These are phyloP conservation scores for Macaria liturata DNA, from an alignment of 2,888 invertebrate genomes.

Conservation along the genomic window DNA sequence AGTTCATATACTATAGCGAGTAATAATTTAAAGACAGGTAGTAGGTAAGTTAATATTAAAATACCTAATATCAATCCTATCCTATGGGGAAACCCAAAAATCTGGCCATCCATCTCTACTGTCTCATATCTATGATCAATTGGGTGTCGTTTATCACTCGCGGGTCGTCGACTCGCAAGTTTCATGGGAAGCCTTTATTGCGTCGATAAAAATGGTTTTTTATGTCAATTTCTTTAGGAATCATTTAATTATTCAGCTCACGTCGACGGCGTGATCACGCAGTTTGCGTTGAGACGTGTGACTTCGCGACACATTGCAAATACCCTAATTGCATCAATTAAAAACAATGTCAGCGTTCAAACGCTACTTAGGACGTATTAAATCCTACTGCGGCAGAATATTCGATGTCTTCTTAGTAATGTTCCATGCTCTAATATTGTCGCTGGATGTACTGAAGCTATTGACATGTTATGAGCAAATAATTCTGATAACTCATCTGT, in stretches of 20 bases:
- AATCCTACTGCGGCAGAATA: constrained; percentile 58
- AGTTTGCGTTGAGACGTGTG: constrained; percentile 51
- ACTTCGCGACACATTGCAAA: constrained; percentile 43
- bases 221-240: constrained; percentile 48
- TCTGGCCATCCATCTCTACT: constrained; percentile 10
- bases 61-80: too few relatives aligned
- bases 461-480: too few relatives aligned
- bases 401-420: constrained; percentile 47
- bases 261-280: constrained; percentile 51
- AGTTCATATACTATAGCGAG: too few relatives aligned
- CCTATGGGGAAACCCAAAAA: constrained; percentile 15
- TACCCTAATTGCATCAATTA: constrained; percentile 66
- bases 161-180: constrained; percentile 31
- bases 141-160: constrained; percentile 22
- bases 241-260: constrained; percentile 51
- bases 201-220: constrained; percentile 42
- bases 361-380: constrained; percentile 50
- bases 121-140: constrained; percentile 22
- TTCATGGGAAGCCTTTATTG: constrained; percentile 30
- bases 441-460: too few relatives aligned
- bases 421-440: constrained; percentile 18
- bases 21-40: too few relatives aligned
- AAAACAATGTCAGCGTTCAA: constrained; percentile 44
- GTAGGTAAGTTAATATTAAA: too few relatives aligned
- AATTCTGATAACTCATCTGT: too few relatives aligned